Percentiles rank a stretch among this genome's conserved stretches.
Conservation (phyloP, 2,888 invertebrate species). For the Heliconius cydno region DNA sequence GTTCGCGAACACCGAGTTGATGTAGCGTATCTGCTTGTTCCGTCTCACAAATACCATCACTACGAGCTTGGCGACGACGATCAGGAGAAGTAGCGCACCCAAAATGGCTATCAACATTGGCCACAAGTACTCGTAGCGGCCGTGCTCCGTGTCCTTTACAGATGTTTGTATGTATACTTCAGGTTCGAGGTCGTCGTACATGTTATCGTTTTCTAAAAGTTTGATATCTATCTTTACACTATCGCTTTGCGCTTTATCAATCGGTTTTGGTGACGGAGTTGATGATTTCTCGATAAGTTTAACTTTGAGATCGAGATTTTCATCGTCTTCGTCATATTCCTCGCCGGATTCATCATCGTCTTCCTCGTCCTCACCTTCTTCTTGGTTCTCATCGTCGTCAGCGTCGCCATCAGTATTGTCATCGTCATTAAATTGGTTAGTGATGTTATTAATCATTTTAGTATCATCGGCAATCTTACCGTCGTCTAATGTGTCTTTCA, state of each 20-base stretch:
- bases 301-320: conserved; percentile 72
- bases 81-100: conserved; percentile 81
- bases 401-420: conserved; percentile 46
- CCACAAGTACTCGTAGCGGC: conserved; percentile 81
- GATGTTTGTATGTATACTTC: conserved; percentile 65
- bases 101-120: conserved; percentile 84
- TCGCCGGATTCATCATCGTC: conserved; percentile 67
- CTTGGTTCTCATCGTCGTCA: conserved; percentile 68
- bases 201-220: conserved; percentile 65
- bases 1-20: conserved; percentile 80
- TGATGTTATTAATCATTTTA: conserved; percentile 58
- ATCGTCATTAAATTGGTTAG: conserved; percentile 61
- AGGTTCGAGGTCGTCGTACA: conserved; percentile 63
- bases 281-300: conserved; percentile 66
- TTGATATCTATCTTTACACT: conserved; percentile 68
- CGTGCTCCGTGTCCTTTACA: conserved; percentile 70
- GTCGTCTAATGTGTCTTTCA: conserved; percentile 74
- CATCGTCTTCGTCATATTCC: conserved; percentile 67
- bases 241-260: conserved; percentile 48
- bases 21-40: conserved; percentile 73
- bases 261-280: conserved; percentile 45
- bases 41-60: conserved; percentile 68
- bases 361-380: conserved; percentile 63
- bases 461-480: conserved; percentile 67
- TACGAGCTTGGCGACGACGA: conserved; percentile 81